A percentile compares a stretch with the other conserved stretches of the same genome.
Evolutionary conservation across 2,113 vertebrate species (phyloP).

Genomic region (Carassius auratus): DNA sequence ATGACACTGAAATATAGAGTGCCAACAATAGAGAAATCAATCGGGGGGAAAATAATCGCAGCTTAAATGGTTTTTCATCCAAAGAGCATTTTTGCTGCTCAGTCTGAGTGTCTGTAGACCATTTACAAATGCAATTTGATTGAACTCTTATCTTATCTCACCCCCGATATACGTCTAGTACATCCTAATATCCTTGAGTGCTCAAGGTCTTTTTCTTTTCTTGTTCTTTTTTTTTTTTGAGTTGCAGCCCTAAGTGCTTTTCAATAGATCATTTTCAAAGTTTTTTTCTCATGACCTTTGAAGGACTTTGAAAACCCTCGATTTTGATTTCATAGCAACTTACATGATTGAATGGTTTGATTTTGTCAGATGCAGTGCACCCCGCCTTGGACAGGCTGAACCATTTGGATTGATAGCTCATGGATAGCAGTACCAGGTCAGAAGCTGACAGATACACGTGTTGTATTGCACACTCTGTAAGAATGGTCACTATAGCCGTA

Average conservation of each 20-base stretch:
- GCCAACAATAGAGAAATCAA: neutral
- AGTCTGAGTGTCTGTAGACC: neutral
- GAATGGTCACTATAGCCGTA: conserved; percentile 52
- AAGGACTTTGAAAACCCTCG: conserved; percentile 37
- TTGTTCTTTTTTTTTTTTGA: neutral
- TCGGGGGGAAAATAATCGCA: neutral
- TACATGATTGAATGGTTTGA: conserved; percentile 30
- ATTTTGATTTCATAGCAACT: conserved; percentile 13
- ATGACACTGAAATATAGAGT: conserved; percentile 2
- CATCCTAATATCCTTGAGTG: neutral
- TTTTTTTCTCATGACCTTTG: conserved; percentile 28
- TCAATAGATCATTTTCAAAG: conserved; percentile 10
- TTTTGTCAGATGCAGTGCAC: conserved; percentile 18
- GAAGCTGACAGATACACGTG: conserved; percentile 47
- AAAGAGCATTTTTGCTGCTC: neutral
- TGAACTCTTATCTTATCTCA: neutral
- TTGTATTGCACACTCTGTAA: conserved; percentile 48
- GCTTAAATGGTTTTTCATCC: neutral
- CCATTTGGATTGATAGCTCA: conserved; percentile 38
- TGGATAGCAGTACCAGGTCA: neutral
- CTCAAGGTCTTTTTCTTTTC: neutral
- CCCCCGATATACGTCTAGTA: too few species aligned
- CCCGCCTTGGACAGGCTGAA: neutral
- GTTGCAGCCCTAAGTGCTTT: neutral
- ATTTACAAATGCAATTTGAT: neutral